Evolutionary conservation across 2,113 vertebrate species (phyloP), one percentile per base, ranked within the genome.

Genomic region (Eurypyga helias): DNA sequence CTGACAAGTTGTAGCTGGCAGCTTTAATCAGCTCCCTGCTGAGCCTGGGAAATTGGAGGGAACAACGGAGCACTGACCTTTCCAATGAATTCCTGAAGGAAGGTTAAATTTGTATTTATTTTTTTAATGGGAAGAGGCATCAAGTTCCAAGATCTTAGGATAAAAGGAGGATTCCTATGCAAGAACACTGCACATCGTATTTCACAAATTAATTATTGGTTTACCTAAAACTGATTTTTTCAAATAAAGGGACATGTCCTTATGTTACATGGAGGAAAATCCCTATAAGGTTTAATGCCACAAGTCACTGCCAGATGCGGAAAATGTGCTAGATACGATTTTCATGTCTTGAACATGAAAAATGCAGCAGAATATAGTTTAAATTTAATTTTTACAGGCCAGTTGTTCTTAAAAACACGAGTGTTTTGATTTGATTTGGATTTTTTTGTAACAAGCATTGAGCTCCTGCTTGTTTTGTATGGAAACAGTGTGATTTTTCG

Each of bases 1-100:
- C 94, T 91, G 96, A 96, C 95, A 93, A 95, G 96, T 93, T 31
- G 3, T 57, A 93, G 91, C 92, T 95, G 86, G 96, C 94, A 88
- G 96, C 85, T 96, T 96, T 97, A 97, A 98, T 98, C 98, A 97
- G 96, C 89, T 98, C 96, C 98, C 97, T 96, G 95, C 96, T 93
- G 97, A 96, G 98, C 96, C 93, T 41, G 69, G 94, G 95, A 98
- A 98, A 98, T 94, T 73, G 88, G 73, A 97, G 91, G 94, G 96
- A 95, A 45, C 70, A 95, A 45, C 70, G 34, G 71, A 93, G 94
- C 28, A 24, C 86, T 98, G 98, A 98, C 97, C 98, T 98, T 97
- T 97, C 26, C 65, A 89, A 94, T 92, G 51, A 38, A 70, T 97
- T 98, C 97, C 97, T 93, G 96, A 97, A 96, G 89, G 78, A 97